Conservation (phyloP, 2,113 vertebrate species). For the Canis aureus region DNA sequence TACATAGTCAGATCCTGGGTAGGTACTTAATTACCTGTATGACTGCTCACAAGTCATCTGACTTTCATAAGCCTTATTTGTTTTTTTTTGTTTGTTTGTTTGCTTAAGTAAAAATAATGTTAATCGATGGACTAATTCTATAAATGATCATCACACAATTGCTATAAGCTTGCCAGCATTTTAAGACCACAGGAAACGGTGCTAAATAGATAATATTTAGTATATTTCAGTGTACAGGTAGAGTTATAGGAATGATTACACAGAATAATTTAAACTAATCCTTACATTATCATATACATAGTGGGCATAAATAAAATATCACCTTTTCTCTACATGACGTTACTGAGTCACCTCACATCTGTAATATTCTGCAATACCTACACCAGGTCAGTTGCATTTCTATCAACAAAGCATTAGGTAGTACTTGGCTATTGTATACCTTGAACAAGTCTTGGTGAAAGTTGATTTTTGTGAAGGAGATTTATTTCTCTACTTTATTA, state of each 20-base stretch:
- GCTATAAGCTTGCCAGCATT: not conserved
- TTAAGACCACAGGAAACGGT: not conserved
- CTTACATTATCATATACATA: not conserved
- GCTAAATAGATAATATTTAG: not conserved
- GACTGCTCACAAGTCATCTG: not conserved
- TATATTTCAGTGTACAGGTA: not conserved
- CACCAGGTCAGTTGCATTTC: not conserved
- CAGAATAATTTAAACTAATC: not conserved
- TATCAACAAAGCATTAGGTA: not conserved
- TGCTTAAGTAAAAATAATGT: not conserved
- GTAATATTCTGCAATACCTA: not conserved
- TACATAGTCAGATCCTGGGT: not conserved
- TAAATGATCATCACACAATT: not conserved
- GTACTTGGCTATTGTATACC: not conserved
- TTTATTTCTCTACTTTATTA: not conserved
- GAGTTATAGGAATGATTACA: not conserved
- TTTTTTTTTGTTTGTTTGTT: not conserved
- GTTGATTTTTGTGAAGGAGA: not conserved
- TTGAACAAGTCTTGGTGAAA: not conserved
- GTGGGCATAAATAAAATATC: not conserved
- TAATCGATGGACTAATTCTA: not conserved
- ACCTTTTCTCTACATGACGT: not conserved
- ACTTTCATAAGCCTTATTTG: not conserved
- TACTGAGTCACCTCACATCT: not conserved
- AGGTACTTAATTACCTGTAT: not conserved